phyloP scores from a whole-genome alignment of 2,888 invertebrate genomes.

The Synergus itoensis region DNA sequence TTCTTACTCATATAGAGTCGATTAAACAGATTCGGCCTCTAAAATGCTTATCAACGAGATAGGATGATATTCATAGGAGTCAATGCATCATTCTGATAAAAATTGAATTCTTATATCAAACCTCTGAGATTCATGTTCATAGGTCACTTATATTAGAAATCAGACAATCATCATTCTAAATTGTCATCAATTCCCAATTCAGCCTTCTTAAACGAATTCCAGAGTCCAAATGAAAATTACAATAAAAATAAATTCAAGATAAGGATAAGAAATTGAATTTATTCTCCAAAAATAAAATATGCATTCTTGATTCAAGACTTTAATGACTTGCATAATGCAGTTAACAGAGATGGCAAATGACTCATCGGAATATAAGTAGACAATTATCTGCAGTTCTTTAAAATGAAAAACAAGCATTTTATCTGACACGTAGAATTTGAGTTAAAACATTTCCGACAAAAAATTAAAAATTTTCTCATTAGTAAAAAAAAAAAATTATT shows the following conservation, averaged over 20 bases:
- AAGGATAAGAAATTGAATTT: neutral
- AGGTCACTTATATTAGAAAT: neutral
- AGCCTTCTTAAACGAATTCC: neutral
- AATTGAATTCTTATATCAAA: neutral
- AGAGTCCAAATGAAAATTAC: neutral
- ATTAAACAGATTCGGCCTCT: slow-evolving; percentile 2
- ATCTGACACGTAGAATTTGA: too few relatives aligned
- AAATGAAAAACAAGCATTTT: neutral
- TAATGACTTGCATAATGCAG: neutral
- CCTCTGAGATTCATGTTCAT: neutral
- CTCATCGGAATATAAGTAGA: neutral
- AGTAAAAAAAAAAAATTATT: too few relatives aligned
- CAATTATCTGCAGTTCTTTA: slow-evolving; percentile 1
- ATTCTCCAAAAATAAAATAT: slow-evolving; percentile 16
- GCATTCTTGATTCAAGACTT: neutral
- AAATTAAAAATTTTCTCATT: too few relatives aligned
- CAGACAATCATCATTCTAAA: neutral
- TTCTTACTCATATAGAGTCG: neutral
- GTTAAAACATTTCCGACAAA: too few relatives aligned
- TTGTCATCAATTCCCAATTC: neutral
- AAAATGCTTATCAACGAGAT: neutral
- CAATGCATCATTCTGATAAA: neutral
- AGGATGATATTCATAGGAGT: neutral
- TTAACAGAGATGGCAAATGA: slow-evolving; percentile 11
- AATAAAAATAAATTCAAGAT: neutral